Evolutionary conservation across 2,113 vertebrate genomes (phyloP).

Genomic region (Corapipo altera): DNA sequence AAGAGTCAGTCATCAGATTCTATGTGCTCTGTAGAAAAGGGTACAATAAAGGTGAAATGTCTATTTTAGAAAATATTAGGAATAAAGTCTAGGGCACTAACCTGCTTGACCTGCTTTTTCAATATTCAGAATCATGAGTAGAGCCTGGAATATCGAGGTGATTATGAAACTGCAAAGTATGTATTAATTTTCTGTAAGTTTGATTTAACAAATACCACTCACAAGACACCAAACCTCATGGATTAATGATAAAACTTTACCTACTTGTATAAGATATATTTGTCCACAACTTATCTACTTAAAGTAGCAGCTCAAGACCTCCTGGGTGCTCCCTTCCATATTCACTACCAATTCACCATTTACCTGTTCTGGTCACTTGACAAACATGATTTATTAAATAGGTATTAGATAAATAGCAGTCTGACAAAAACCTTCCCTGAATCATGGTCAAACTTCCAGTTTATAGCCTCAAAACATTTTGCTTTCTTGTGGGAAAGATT

Average conservation of each 20-base stretch:
- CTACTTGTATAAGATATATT: neutral
- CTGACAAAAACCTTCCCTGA: neutral
- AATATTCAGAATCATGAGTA: neutral
- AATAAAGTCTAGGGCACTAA: neutral
- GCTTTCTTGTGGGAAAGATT: neutral
- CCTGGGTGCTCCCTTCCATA: neutral
- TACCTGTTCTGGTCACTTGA: neutral
- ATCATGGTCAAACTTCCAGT: neutral
- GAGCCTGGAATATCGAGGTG: neutral
- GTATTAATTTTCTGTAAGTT: neutral
- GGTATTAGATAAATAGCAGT: neutral
- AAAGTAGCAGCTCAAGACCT: neutral
- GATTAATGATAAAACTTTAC: neutral
- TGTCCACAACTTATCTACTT: neutral
- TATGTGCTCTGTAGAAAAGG: neutral
- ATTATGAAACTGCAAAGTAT: neutral
- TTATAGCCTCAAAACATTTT: neutral
- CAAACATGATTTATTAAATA: neutral
- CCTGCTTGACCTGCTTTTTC: neutral
- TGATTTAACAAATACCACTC: neutral
- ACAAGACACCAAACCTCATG: neutral
- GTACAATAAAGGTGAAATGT: neutral
- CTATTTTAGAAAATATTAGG: neutral
- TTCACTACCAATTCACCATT: neutral
- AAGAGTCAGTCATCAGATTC: neutral